Conservation (phyloP, 2,797 vertebrate genomes). For the Dendrocincla tyrannina region DNA sequence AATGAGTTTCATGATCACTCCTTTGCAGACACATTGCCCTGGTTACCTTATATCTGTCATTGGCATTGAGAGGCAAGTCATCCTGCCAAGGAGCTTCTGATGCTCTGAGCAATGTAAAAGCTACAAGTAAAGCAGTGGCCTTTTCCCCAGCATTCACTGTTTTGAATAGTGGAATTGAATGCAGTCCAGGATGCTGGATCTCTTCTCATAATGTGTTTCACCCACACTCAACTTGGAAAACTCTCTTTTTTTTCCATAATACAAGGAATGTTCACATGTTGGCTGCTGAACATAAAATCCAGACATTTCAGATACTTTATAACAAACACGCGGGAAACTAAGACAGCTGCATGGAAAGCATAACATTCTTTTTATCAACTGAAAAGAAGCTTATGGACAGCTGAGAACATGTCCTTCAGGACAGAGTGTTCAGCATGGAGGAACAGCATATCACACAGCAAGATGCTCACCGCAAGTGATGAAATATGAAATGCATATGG, state of each 20-base stretch:
- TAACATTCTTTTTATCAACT: neutral
- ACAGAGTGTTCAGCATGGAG: neutral
- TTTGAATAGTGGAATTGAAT: neutral
- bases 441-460: neutral
- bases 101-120: neutral
- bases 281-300: neutral
- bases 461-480: neutral
- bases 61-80: neutral
- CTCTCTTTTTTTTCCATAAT: neutral
- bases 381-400: neutral
- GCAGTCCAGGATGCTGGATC: neutral
- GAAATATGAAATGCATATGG: neutral
- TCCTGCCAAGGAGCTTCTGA: neutral
- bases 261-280: neutral
- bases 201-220: neutral
- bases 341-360: conserved; percentile 6
- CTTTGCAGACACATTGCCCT: neutral
- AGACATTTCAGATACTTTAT: neutral
- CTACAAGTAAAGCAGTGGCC: neutral
- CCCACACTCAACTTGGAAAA: neutral
- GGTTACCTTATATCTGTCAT: neutral
- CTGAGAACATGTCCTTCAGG: neutral
- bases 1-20: neutral
- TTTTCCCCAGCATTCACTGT: neutral
- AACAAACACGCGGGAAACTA: neutral